Conservation (phyloP, 1,140 invertebrate genomes). For the Aphelinus certus region DNA sequence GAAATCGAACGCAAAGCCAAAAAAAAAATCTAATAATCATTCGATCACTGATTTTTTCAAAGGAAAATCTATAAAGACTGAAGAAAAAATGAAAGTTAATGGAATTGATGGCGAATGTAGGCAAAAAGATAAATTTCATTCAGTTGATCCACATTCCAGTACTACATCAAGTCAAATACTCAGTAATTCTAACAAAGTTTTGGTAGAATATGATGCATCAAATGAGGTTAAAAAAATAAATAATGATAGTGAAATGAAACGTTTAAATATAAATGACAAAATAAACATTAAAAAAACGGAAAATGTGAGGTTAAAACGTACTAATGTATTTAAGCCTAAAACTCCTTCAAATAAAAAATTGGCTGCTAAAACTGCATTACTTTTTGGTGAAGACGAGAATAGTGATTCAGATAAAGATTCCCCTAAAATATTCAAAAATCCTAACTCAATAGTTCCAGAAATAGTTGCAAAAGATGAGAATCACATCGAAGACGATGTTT, state of each 20-base stretch:
- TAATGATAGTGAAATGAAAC: neutral
- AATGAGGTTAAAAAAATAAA: neutral
- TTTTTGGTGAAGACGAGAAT: slow-evolving; percentile 23
- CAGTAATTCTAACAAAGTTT: neutral
- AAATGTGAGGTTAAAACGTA: neutral
- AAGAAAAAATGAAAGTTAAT: neutral
- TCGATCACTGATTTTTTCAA: slow-evolving; percentile 32
- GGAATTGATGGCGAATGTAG: neutral
- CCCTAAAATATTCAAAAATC: neutral
- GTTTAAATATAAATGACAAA: neutral
- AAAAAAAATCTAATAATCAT: slow-evolving; percentile 11
- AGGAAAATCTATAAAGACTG: neutral
- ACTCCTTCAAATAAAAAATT: slow-evolving; percentile 18
- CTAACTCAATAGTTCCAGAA: slow-evolving; percentile 24
- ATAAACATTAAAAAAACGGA: slow-evolving; percentile 4
- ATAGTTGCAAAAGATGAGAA: slow-evolving; percentile 33
- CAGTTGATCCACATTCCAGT: no score
- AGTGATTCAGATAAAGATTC: neutral
- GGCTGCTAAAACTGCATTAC: slow-evolving; percentile 13
- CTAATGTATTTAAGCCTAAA: slow-evolving; percentile 1
- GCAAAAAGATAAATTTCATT: neutral
- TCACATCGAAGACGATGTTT: neutral
- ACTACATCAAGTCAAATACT: no score
- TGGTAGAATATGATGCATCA: neutral
- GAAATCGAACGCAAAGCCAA: slow-evolving; percentile 14